phyloP scores from a whole-genome alignment of 2,888 invertebrate species.

The Stenoptilia bipunctidactyla region DNA sequence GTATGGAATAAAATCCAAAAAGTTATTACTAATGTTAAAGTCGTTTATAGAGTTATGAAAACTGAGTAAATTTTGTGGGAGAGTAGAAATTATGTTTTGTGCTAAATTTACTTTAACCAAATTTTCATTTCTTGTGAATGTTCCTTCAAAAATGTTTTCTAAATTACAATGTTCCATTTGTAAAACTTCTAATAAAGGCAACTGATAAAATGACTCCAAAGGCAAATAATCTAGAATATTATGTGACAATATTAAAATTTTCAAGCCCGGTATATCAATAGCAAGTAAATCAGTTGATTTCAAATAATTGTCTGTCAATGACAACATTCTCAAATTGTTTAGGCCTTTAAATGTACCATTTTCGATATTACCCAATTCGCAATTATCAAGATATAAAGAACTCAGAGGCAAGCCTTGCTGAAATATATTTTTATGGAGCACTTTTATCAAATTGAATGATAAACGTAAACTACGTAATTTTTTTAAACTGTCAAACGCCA shows the following conservation, averaged over 20 bases:
- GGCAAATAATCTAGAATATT: conserved; percentile 85
- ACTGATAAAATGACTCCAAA: conserved; percentile 77
- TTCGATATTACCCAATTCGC: conserved; percentile 81
- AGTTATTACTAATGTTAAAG: conserved; percentile 80
- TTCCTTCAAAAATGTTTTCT: conserved; percentile 74
- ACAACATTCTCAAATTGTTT: conserved; percentile 82
- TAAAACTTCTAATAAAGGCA: conserved; percentile 83
- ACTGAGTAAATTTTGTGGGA: conserved; percentile 77
- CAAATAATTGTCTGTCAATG: conserved; percentile 80
- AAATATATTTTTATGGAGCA: conserved; percentile 80
- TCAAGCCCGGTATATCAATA: conserved; percentile 81
- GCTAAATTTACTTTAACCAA: conserved; percentile 80
- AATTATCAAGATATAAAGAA: conserved; percentile 80
- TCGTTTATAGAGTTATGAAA: conserved; percentile 80
- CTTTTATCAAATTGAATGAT: conserved; percentile 80
- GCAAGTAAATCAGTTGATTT: conserved; percentile 77
- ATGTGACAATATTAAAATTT: conserved; percentile 78
- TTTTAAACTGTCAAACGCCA: conserved; percentile 82
- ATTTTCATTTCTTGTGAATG: conserved; percentile 82
- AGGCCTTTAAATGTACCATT: conserved; percentile 81
- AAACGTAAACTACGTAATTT: conserved; percentile 83
- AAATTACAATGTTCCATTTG: conserved; percentile 79
- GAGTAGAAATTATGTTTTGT: conserved; percentile 75
- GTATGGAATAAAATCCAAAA: conserved; percentile 82
- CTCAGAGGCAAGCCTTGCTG: conserved; percentile 82